Conservation (phyloP, 1,140 invertebrate species). For the Colletes latitarsis region DNA sequence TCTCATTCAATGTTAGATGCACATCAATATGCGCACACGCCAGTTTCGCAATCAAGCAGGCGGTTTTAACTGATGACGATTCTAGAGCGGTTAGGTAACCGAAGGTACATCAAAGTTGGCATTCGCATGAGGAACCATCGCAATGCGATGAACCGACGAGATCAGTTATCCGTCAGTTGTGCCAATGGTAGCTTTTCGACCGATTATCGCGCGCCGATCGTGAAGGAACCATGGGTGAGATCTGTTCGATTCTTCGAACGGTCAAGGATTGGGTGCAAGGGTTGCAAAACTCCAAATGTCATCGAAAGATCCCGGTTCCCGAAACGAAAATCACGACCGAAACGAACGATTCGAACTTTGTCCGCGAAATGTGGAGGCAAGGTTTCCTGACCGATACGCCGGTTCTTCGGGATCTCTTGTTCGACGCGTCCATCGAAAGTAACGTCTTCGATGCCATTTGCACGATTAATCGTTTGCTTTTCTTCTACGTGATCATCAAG, state of each 20-base stretch:
- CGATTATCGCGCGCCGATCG: slow-evolving; percentile 1
- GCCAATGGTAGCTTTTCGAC: slow-evolving; percentile 39
- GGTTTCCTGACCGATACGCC: slow-evolving; percentile 50
- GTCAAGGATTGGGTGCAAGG: slow-evolving; percentile 20
- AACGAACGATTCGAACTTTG: slow-evolving; percentile 10
- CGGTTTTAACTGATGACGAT: slow-evolving; percentile 66
- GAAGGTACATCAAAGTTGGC: slow-evolving; percentile 35
- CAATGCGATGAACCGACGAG: background rate
- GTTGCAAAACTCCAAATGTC: background rate
- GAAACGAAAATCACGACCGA: slow-evolving; percentile 23
- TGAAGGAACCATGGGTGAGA: slow-evolving; percentile 41
- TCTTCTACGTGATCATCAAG: slow-evolving; percentile 65
- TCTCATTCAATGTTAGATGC: background rate
- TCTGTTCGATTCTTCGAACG: slow-evolving; percentile 30
- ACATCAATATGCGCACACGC: background rate
- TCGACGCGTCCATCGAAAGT: slow-evolving; percentile 44
- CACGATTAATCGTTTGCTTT: slow-evolving; percentile 66
- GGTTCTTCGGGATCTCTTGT: slow-evolving; percentile 57
- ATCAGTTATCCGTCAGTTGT: slow-evolving; percentile 48
- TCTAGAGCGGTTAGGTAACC: slow-evolving; percentile 61
- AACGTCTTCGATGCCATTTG: slow-evolving; percentile 55
- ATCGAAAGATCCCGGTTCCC: background rate
- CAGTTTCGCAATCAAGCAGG: slow-evolving; percentile 50
- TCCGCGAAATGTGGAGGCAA: slow-evolving; percentile 3
- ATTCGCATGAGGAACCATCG: slow-evolving; percentile 3